phyloP scores from a whole-genome alignment of 2,888 invertebrate species.

The Agonum fuliginosum region DNA sequence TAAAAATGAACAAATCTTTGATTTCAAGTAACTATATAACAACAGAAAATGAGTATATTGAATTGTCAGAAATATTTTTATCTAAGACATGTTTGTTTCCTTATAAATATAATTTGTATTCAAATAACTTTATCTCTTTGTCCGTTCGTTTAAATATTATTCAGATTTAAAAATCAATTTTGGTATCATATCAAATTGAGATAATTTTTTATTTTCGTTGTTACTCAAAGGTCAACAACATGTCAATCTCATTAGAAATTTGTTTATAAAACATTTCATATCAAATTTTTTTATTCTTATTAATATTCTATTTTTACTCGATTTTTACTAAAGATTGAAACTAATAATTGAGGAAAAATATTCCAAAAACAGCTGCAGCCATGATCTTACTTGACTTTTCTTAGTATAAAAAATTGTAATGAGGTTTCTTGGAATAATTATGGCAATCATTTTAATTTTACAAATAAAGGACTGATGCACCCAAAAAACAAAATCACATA shows the following conservation, averaged over 20 bases:
- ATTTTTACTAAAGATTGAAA: background rate
- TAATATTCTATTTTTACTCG: background rate
- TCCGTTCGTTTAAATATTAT: background rate
- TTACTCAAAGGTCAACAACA: conserved; percentile 14
- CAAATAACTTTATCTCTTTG: background rate
- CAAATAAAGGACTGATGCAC: too few species aligned
- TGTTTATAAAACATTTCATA: conserved; percentile 13
- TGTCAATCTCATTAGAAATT: conserved; percentile 33
- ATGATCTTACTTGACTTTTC: conserved; percentile 1
- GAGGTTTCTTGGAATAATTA: too few species aligned
- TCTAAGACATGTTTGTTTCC: too few species aligned
- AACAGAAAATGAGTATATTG: too few species aligned
- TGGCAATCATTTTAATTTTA: too few species aligned
- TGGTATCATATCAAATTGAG: conserved; percentile 10
- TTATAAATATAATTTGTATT: background rate
- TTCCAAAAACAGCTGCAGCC: background rate
- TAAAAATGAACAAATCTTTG: too few species aligned
- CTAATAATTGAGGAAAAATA: background rate
- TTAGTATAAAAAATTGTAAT: too few species aligned
- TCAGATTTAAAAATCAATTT: conserved; percentile 11
- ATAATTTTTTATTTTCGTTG: conserved; percentile 18
- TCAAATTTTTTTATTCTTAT: background rate
- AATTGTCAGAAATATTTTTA: background rate
- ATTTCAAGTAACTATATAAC: too few species aligned
- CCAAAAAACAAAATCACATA: too few species aligned